These are phyloP conservation scores for Acleris holmiana DNA, from an alignment of 2,888 invertebrate genomes.

Conservation along the genomic window DNA sequence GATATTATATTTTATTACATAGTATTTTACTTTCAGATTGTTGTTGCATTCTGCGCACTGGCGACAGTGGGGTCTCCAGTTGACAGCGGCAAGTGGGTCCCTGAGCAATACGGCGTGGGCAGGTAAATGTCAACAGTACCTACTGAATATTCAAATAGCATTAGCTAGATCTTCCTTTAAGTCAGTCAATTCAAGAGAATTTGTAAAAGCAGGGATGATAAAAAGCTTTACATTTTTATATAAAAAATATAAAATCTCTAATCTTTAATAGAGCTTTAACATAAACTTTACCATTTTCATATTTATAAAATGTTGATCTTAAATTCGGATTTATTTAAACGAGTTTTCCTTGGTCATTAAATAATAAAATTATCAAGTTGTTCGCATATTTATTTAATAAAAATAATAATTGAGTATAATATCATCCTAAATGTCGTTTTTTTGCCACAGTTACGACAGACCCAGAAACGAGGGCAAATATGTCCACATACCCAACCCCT, in stretches of 20 bases:
- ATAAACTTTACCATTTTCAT: too few species aligned
- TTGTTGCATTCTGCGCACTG: constrained; percentile 64
- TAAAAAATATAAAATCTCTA: too few species aligned
- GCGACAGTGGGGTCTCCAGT: constrained; percentile 59
- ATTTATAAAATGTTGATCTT: too few species aligned
- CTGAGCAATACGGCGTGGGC: constrained; percentile 69
- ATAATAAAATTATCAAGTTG: too few species aligned
- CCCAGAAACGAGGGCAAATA: constrained; percentile 80
- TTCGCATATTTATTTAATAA: too few species aligned
- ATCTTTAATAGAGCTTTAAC: too few species aligned
- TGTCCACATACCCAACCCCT: constrained; percentile 80
- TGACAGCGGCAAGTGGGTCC: constrained; percentile 72
- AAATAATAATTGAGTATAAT: not conserved
- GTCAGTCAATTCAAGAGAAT: too few species aligned
- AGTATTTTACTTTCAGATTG: constrained; percentile 54
- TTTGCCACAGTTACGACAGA: constrained; percentile 66
- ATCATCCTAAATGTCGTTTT: constrained; percentile 31
- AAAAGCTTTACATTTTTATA: too few species aligned
- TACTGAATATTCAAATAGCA: constrained; percentile 31
- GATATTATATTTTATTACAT: constrained; percentile 22
- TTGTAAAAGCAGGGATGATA: too few species aligned
- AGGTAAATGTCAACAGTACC: constrained; percentile 68
- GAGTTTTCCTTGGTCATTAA: too few species aligned
- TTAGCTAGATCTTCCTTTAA: constrained; percentile 1
- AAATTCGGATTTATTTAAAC: too few species aligned